phyloP scores from a whole-genome alignment of 2,113 vertebrate genomes.

The Gymnogyps californianus region DNA sequence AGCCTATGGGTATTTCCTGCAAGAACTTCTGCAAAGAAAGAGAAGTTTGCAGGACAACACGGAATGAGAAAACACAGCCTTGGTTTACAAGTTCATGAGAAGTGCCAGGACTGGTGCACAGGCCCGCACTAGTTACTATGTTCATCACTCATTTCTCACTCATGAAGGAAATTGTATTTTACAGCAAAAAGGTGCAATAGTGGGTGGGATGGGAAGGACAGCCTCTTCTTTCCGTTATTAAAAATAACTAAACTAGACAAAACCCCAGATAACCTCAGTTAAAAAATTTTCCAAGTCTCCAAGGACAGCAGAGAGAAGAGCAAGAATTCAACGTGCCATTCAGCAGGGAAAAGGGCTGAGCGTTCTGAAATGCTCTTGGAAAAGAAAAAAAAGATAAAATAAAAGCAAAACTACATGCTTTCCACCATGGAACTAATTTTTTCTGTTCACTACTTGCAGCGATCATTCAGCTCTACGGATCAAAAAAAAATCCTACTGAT shows the following conservation, averaged over 20 bases:
- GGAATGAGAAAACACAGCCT: not conserved
- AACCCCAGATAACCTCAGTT: slow-evolving; percentile 14
- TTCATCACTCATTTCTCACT: not conserved
- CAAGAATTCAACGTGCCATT: not conserved
- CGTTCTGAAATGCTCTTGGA: not conserved
- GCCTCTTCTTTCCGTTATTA: not conserved
- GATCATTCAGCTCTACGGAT: not conserved
- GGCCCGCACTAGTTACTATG: not conserved
- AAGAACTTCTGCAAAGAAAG: not conserved
- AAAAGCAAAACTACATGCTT: not conserved
- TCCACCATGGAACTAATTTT: not conserved
- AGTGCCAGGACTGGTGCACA: not conserved
- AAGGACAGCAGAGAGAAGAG: not conserved
- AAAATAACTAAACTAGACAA: slow-evolving; percentile 24
- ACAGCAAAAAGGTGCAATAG: not conserved
- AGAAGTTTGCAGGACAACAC: not conserved
- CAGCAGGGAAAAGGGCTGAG: not conserved
- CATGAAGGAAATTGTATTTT: not conserved
- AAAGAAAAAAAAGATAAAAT: not conserved
- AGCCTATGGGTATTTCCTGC: slow-evolving; percentile 26
- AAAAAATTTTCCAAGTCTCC: not conserved
- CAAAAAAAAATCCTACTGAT: slow-evolving; percentile 13
- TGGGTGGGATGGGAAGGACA: not conserved
- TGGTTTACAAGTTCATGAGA: not conserved
- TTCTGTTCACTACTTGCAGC: not conserved